A percentile compares a stretch with the other conserved stretches of the same genome.
Conservation (phyloP, 2,113 vertebrate genomes). For the Chaetops frenatus region DNA sequence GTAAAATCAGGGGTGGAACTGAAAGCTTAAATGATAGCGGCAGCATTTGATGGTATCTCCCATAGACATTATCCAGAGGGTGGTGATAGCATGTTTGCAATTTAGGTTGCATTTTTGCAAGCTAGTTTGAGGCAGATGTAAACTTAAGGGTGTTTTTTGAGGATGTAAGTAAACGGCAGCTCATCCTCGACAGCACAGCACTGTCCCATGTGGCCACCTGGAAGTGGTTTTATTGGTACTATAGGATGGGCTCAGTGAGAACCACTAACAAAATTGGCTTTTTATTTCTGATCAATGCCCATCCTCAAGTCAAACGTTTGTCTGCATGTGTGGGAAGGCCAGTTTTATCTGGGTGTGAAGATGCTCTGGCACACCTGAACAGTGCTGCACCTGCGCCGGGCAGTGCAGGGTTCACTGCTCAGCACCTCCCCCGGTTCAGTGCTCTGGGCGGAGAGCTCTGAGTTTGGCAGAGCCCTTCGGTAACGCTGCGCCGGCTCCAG, state of each 20-base stretch:
- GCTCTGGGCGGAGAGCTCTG: neutral
- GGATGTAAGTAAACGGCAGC: neutral
- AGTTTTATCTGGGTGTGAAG: fast-evolving
- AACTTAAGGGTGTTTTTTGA: neutral
- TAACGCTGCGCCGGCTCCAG: neutral
- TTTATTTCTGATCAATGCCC: neutral
- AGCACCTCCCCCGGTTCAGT: fast-evolving
- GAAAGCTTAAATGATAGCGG: neutral
- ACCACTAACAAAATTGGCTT: neutral
- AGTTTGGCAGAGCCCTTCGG: neutral
- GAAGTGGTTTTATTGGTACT: neutral
- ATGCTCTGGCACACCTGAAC: neutral
- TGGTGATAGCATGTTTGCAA: neutral
- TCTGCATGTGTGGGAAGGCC: fast-evolving
- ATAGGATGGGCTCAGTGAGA: neutral
- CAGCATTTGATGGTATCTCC: neutral
- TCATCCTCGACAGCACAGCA: fast-evolving
- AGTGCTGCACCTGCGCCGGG: neutral
- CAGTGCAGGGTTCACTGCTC: fast-evolving
- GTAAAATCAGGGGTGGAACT: neutral
- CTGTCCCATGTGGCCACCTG: neutral
- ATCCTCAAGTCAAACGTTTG: neutral
- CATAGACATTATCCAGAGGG: fast-evolving
- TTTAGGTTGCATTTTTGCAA: neutral
- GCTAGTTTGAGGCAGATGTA: neutral